These are phyloP conservation scores for Serripes groenlandicus DNA, from an alignment of 2,888 invertebrate species.

Conservation along the genomic window DNA sequence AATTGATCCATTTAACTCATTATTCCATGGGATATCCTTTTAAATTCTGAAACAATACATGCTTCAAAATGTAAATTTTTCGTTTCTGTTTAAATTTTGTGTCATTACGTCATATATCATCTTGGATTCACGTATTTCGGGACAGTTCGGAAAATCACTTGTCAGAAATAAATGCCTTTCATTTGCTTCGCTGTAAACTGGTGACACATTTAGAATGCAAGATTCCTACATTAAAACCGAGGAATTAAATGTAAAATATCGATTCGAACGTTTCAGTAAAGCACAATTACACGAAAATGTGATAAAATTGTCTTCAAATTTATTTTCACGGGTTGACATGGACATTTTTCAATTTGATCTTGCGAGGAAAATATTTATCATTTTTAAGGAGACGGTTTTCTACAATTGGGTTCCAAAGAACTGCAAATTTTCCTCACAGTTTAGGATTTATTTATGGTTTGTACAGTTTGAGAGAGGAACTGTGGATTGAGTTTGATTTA, in stretches of 20 bases:
- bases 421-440: conserved; percentile 7
- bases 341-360: conserved; percentile 52
- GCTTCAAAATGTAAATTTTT: conserved; percentile 52
- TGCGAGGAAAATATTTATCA: conserved; percentile 34
- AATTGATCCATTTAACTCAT: conserved; percentile 62
- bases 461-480: neutral
- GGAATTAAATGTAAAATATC: conserved; percentile 59
- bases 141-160: conserved; percentile 56
- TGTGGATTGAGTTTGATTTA: neutral
- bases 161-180: conserved; percentile 58
- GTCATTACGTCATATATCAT: conserved; percentile 61
- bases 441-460: neutral
- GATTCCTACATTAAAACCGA: conserved; percentile 40
- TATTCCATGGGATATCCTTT: conserved; percentile 50
- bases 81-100: conserved; percentile 47
- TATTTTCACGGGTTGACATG: conserved; percentile 57
- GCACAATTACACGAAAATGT: conserved; percentile 48
- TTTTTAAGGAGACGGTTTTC: conserved; percentile 26
- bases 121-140: conserved; percentile 38
- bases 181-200: conserved; percentile 26
- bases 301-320: conserved; percentile 56
- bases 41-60: conserved; percentile 53
- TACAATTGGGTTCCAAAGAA: neutral
- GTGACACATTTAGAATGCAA: conserved; percentile 53
- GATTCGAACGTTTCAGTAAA: conserved; percentile 42